Percentiles rank a stretch among this genome's conserved stretches.
Conservation (phyloP, 2,797 vertebrate species). For the Fistularia commersonii region DNA sequence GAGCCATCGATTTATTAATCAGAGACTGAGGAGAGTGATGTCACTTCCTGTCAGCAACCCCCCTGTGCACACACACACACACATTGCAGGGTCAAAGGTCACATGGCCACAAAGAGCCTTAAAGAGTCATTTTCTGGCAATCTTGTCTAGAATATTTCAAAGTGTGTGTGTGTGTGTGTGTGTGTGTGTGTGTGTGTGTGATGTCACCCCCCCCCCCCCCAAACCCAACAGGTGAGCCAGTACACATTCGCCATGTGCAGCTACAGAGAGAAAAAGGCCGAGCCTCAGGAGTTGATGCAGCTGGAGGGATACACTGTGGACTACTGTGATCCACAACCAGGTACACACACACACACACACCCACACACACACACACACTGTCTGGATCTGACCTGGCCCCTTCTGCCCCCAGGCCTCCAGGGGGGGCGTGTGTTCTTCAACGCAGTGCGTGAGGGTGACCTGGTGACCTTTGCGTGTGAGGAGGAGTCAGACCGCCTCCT, state of each 20-base stretch:
- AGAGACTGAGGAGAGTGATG: too few species aligned
- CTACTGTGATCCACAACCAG: conserved; percentile 91
- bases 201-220: too few species aligned
- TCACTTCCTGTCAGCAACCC: too few species aligned
- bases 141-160: not conserved
- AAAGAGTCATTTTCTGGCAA: too few species aligned
- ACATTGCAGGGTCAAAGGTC: too few species aligned
- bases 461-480: conserved; percentile 89
- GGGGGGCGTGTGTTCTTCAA: conserved; percentile 92
- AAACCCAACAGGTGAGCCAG: conserved; percentile 86
- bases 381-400: too few species aligned
- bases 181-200: not conserved
- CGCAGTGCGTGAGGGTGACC: conserved; percentile 92
- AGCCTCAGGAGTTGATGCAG: conserved; percentile 97
- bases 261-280: conserved; percentile 96
- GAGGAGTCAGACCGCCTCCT: conserved; percentile 90
- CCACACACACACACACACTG: not conserved
- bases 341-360: conserved; percentile 39
- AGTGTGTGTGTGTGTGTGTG: too few species aligned
- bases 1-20: too few species aligned
- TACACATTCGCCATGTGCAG: conserved; percentile 99
- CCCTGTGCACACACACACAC: too few species aligned
- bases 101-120: too few species aligned
- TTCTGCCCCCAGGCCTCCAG: conserved; percentile 80
- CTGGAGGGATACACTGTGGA: conserved; percentile 97